A percentile compares a stretch with the other conserved stretches of the same genome.
phyloP scores from a whole-genome alignment of 1,140 invertebrate genomes.

The Halyomorpha halys region DNA sequence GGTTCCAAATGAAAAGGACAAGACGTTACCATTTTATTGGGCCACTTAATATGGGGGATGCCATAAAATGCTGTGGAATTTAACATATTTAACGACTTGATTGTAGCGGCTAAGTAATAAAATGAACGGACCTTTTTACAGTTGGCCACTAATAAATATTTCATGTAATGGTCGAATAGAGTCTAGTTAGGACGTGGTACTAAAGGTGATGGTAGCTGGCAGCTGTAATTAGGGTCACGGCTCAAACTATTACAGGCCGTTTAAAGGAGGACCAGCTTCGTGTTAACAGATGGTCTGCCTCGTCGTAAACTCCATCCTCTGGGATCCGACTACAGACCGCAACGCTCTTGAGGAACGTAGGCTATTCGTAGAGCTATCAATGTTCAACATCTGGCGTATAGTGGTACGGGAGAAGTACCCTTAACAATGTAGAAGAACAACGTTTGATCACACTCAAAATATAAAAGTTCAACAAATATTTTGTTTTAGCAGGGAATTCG shows the following conservation, averaged over 20 bases:
- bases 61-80: not conserved
- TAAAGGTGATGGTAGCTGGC: not conserved
- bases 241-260: not conserved
- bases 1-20: not conserved
- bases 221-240: slow-evolving; percentile 6
- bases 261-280: not conserved
- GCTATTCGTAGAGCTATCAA: too few species aligned
- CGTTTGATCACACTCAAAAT: too few species aligned
- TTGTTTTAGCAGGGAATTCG: too few species aligned
- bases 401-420: too few species aligned
- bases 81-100: slow-evolving; percentile 14
- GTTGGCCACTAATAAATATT: slow-evolving; percentile 7
- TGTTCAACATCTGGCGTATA: too few species aligned
- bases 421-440: too few species aligned
- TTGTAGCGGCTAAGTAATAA: not conserved
- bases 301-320: slow-evolving; percentile 1
- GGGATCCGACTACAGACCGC: not conserved
- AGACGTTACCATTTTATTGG: not conserved
- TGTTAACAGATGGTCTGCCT: slow-evolving; percentile 4
- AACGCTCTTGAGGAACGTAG: too few species aligned
- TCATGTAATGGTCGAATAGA: not conserved
- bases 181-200: slow-evolving; percentile 1
- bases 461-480: too few species aligned
- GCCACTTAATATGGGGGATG: not conserved
- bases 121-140: slow-evolving; percentile 6